Evolutionary conservation across 2,113 vertebrate genomes (phyloP), one percentile per base, ranked within the genome.

Genomic region (Alosa alosa): DNA sequence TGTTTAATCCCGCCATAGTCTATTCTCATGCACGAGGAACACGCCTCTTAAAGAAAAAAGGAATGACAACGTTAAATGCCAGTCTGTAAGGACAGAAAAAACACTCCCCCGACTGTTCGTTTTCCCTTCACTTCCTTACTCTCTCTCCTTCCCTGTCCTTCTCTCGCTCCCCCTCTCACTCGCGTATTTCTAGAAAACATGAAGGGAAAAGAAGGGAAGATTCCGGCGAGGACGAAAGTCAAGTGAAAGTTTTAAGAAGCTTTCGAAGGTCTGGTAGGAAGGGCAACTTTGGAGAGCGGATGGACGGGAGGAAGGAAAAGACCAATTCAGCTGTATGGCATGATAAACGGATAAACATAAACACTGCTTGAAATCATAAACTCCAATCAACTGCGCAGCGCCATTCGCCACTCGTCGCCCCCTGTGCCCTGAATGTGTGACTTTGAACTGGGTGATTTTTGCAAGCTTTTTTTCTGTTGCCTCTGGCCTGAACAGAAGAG

Each of bases 161-260:
- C 60, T 87, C 50, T 84, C 84, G 83, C 82, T 81, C 84, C 75
- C 81, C 6, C 81, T 86, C 88, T 55, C 81, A 87, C 85, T 72
- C 83, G 44, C 82, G 88, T 85, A 83, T 89, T 85, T 86, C 85
- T 25, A 85, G 82, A 88, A 85, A 90, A 88, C 89, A 91, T 91
- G 89, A 90, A 89, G 88, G 88, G 84, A 68, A 88, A 87, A 84
- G 88, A 88, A 85, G 89, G 75, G 83, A 44, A 81, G 45, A 82
- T 85, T 50, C 49, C 86, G 83, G 81, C 84, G 83, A 36, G 86
- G 87, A 84, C 87, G 83, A 85, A 83, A 88, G 87, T 87, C 85
- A 86, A 90, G 83, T 89, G 89, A 88, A 91, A 90, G 87, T 91
- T 91, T 88, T 39, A 57, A 81, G 88, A 84, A 86, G 84, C 83